phyloP scores from a whole-genome alignment of 2,113 vertebrate genomes.

The Daboia siamensis region DNA sequence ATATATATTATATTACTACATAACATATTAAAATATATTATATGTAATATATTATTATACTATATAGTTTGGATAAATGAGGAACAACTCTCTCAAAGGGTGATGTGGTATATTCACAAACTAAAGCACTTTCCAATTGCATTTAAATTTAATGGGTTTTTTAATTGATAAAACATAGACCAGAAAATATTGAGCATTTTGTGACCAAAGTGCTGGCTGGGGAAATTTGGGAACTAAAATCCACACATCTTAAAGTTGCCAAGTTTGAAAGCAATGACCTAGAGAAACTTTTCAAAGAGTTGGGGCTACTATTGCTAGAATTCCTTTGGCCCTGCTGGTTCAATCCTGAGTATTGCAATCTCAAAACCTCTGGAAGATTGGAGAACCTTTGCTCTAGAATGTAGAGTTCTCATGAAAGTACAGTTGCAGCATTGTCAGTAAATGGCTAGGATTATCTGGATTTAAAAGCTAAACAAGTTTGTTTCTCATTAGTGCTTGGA shows the following conservation, averaged over 20 bases:
- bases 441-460: neutral
- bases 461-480: neutral
- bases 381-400: neutral
- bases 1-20: neutral
- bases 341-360: neutral
- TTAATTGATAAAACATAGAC: neutral
- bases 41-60: neutral
- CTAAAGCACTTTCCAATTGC: neutral
- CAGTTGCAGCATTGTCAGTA: neutral
- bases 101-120: neutral
- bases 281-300: neutral
- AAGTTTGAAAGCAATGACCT: neutral
- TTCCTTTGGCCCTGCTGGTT: neutral
- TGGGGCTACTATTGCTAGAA: neutral
- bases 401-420: neutral
- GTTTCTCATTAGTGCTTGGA: neutral
- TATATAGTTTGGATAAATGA: neutral
- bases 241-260: neutral
- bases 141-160: neutral
- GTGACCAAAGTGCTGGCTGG: neutral
- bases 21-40: neutral
- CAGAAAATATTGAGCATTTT: neutral
- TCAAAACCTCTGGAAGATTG: neutral
- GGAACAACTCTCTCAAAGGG: neutral
- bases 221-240: neutral